Evolutionary conservation across 2,113 vertebrate genomes (phyloP).

Genomic region (Apistogramma diplotaenia): DNA sequence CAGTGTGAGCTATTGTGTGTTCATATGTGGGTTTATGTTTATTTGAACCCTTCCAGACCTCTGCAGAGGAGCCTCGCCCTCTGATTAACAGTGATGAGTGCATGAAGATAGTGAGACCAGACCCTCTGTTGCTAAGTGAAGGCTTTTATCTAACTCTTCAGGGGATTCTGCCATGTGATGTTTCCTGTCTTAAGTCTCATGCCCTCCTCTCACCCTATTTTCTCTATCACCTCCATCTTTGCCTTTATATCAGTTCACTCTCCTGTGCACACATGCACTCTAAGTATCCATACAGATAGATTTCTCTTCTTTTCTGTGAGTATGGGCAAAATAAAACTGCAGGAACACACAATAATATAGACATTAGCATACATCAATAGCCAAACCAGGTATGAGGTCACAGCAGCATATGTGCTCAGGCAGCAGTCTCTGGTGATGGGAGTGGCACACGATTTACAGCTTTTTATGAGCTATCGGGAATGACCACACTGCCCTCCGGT

Average conservation of each 20-base stretch:
- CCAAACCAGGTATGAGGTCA: background rate
- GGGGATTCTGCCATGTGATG: slow-evolving; percentile 34
- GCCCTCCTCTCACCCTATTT: slow-evolving; percentile 29
- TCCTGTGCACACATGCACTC: background rate
- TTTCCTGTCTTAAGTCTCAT: slow-evolving; percentile 36
- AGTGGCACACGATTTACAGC: slow-evolving; percentile 34
- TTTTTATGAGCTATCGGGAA: background rate
- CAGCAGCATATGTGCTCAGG: background rate
- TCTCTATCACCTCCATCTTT: slow-evolving; percentile 18
- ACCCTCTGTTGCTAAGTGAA: slow-evolving; percentile 18
- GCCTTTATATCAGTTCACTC: background rate
- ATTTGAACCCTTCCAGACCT: background rate
- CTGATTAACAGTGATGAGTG: slow-evolving; percentile 52
- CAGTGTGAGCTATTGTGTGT: background rate
- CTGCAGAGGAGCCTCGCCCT: background rate
- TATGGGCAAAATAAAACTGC: background rate
- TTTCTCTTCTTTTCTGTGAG: background rate
- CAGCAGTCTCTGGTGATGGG: slow-evolving; percentile 31
- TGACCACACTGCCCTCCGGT: slow-evolving; percentile 49
- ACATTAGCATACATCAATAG: background rate
- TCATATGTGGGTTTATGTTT: background rate
- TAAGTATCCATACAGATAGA: background rate
- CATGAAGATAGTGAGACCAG: slow-evolving; percentile 26
- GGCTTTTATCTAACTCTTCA: slow-evolving; percentile 46
- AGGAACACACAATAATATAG: background rate